phyloP scores from a whole-genome alignment of 2,113 vertebrate genomes.

The Pipra filicauda region DNA sequence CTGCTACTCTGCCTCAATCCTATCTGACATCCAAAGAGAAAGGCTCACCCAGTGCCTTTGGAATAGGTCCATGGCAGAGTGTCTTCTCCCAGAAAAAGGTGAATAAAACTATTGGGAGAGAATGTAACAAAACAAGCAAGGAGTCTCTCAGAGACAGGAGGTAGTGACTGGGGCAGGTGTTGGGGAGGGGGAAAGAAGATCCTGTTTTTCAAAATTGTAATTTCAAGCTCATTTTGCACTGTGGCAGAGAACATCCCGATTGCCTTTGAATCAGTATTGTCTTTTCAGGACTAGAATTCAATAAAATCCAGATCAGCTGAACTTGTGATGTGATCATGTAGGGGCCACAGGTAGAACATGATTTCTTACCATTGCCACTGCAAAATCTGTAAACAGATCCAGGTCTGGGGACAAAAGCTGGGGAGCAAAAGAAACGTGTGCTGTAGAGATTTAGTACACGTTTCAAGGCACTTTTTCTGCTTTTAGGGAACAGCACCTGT shows the following conservation, averaged over 20 bases:
- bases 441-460: not conserved
- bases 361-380: not conserved
- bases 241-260: not conserved
- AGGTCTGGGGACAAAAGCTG: not conserved
- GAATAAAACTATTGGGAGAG: not conserved
- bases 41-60: not conserved
- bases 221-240: not conserved
- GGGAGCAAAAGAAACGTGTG: not conserved
- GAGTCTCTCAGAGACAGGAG: not conserved
- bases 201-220: not conserved
- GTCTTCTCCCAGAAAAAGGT: not conserved
- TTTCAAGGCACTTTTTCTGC: not conserved
- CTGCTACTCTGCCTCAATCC: too few species aligned
- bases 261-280: not conserved
- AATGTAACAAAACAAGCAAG: not conserved
- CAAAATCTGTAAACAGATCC: not conserved
- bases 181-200: not conserved
- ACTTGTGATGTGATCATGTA: rapidly evolving
- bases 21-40: not conserved
- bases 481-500: rapidly evolving
- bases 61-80: not conserved
- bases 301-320: not conserved
- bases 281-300: not conserved
- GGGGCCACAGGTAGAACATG: not conserved
- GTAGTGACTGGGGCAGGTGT: not conserved